phyloP scores from a whole-genome alignment of 2,888 invertebrate species.

The Tuta absoluta region DNA sequence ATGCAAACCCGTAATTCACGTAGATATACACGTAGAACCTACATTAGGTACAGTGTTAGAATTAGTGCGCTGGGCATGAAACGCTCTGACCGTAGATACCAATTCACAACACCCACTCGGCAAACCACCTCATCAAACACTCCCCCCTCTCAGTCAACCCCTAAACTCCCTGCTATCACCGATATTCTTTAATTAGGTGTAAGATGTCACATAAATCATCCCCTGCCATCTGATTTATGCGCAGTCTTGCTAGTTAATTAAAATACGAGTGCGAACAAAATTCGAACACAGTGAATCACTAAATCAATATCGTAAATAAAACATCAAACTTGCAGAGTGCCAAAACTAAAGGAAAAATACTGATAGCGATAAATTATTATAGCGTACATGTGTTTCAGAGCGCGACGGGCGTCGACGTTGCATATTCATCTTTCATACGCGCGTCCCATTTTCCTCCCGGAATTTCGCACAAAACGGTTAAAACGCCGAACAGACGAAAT shows the following conservation, averaged over 20 bases:
- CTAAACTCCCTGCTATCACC: slow-evolving; percentile 6
- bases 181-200: slow-evolving; percentile 31
- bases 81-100: no score
- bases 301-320: slow-evolving; percentile 36
- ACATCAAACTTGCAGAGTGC: slow-evolving; percentile 33
- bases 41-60: neutral
- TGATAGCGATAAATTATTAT: slow-evolving; percentile 54
- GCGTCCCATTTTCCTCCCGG: slow-evolving; percentile 57
- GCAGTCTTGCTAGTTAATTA: slow-evolving; percentile 25
- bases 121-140: slow-evolving; percentile 1
- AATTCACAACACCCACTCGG: neutral
- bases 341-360: slow-evolving; percentile 39
- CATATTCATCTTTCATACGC: slow-evolving; percentile 72
- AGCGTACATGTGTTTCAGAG: slow-evolving; percentile 50
- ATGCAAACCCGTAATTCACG: no score
- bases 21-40: no score
- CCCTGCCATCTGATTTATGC: slow-evolving; percentile 41
- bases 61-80: neutral
- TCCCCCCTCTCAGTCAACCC: neutral
- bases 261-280: slow-evolving; percentile 33
- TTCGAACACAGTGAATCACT: slow-evolving; percentile 37
- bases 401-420: slow-evolving; percentile 51
- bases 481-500: slow-evolving; percentile 68
- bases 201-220: slow-evolving; percentile 33
- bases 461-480: slow-evolving; percentile 62